Conservation (phyloP, 2,113 vertebrate species). For the Tragelaphus imberbis region DNA sequence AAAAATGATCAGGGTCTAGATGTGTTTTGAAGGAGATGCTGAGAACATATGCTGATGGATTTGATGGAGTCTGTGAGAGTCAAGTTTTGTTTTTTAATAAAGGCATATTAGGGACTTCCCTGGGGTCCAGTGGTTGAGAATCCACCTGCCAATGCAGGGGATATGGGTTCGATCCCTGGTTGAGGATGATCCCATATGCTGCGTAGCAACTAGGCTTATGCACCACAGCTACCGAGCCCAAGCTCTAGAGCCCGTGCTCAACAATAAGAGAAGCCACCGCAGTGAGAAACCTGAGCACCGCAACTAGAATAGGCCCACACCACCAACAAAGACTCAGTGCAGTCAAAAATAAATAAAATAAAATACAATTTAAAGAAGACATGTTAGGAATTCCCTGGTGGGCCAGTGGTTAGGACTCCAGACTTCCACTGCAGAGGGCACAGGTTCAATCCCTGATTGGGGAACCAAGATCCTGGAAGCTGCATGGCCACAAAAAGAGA, state of each 20-base stretch:
- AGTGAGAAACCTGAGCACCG: not conserved
- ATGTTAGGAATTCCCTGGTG: not conserved
- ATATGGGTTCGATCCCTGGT: not conserved
- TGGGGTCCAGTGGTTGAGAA: not conserved
- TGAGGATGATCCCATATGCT: accelerated
- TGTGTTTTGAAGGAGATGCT: not conserved
- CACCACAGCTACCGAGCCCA: not conserved
- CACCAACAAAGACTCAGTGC: not conserved
- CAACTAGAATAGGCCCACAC: not conserved
- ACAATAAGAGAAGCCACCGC: not conserved
- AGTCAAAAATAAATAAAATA: not conserved
- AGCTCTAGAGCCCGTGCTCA: not conserved
- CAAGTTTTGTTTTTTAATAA: not conserved
- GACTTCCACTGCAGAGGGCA: not conserved
- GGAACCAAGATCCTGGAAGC: not conserved
- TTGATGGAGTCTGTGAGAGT: not conserved
- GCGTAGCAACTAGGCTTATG: accelerated
- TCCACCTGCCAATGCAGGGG: not conserved
- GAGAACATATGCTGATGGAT: not conserved
- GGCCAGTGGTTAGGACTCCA: not conserved
- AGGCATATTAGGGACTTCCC: not conserved
- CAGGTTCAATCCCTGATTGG: not conserved
- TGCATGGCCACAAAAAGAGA: not conserved
- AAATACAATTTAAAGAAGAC: not conserved
- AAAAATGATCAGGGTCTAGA: not conserved